Evolutionary conservation across 2,888 invertebrate genomes (phyloP).

Genomic region (Pseudococcus longispinus): DNA sequence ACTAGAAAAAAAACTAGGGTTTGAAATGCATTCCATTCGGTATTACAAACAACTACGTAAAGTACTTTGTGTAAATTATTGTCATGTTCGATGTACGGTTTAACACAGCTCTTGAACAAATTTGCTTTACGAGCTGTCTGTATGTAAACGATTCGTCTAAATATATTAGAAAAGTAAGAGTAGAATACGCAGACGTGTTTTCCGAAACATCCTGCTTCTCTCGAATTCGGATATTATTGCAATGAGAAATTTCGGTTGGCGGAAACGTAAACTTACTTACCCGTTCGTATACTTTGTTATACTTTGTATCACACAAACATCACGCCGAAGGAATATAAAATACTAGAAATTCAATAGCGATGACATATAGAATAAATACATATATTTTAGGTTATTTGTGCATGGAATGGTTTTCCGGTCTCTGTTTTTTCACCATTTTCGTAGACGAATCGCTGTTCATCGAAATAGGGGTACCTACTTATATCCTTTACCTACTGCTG

Average conservation of each 20-base stretch:
- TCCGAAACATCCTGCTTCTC: not conserved
- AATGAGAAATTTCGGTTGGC: not conserved
- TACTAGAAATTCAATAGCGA: constrained; percentile 19
- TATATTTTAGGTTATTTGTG: constrained; percentile 10
- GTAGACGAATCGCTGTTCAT: not conserved
- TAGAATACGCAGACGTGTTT: not conserved
- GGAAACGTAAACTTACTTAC: not conserved
- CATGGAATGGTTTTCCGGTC: not conserved
- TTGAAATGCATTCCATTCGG: too few relatives aligned
- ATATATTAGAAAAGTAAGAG: not conserved
- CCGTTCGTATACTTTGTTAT: not conserved
- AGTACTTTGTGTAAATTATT: not conserved
- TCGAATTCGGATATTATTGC: not conserved
- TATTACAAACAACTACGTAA: not conserved
- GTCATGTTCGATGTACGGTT: not conserved
- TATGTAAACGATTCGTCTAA: not conserved
- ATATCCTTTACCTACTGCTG: not conserved
- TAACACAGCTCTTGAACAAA: not conserved
- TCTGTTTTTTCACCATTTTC: not conserved
- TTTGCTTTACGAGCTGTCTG: not conserved
- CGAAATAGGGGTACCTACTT: not conserved
- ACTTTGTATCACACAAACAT: not conserved
- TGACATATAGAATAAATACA: constrained; percentile 3
- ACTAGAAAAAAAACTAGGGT: not conserved
- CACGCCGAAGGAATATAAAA: not conserved